Evolutionary conservation across 2,797 vertebrate species (phyloP).

Genomic region (Scolopax rusticola): DNA sequence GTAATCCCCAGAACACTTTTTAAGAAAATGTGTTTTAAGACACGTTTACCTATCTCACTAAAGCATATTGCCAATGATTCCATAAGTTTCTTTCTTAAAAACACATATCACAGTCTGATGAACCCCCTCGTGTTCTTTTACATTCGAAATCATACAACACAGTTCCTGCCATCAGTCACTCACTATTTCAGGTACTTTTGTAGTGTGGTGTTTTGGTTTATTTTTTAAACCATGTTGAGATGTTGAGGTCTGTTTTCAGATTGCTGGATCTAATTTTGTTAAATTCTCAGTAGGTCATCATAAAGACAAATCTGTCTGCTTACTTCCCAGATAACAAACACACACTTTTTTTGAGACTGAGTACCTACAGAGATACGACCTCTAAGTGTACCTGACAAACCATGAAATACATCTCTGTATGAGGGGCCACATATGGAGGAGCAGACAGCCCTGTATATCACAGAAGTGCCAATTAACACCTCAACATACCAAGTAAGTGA

Average conservation of each 20-base stretch:
- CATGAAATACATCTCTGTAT: neutral
- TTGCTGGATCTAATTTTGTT: neutral
- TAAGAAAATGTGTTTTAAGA: neutral
- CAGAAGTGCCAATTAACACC: neutral
- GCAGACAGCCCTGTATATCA: neutral
- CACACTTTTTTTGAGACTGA: neutral
- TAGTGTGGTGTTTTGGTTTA: accelerated
- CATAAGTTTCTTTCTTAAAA: neutral
- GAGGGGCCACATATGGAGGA: neutral
- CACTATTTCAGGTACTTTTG: neutral
- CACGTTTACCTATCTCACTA: neutral
- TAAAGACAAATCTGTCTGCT: neutral
- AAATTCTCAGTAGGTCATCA: neutral
- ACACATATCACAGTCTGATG: neutral
- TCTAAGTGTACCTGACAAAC: neutral
- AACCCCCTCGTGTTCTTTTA: neutral
- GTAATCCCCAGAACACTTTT: neutral
- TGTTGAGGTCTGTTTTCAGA: neutral
- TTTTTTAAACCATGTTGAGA: neutral
- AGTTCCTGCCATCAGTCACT: neutral
- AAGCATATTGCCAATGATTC: neutral
- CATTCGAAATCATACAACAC: neutral
- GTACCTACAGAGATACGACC: neutral
- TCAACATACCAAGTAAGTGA: neutral
- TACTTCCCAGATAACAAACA: neutral